phyloP scores from a whole-genome alignment of 1,140 invertebrate species.

The Zaprionus capensis region DNA sequence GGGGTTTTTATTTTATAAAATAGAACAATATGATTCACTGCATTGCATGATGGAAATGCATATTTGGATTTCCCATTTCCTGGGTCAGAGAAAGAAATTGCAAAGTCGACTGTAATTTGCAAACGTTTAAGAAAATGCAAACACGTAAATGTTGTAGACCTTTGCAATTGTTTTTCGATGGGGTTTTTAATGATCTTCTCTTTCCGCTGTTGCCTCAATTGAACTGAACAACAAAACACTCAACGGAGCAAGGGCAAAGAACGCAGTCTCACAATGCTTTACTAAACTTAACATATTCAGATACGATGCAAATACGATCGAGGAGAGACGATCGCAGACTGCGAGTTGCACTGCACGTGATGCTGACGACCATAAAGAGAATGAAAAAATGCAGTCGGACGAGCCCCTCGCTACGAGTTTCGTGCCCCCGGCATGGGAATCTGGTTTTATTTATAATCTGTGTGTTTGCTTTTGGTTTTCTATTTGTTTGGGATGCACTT shows the following conservation, averaged over 20 bases:
- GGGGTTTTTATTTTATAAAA: background rate
- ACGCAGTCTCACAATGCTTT: background rate
- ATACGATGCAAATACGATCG: background rate
- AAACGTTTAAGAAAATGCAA: background rate
- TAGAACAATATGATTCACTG: background rate
- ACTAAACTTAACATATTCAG: background rate
- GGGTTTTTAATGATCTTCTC: background rate
- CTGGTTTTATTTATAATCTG: slow-evolving; percentile 5
- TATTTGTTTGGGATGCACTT: background rate
- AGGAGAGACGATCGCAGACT: background rate
- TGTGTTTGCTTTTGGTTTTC: background rate
- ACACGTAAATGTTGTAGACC: background rate
- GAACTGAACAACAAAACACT: slow-evolving; percentile 1
- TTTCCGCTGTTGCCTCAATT: background rate
- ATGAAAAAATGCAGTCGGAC: background rate
- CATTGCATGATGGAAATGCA: background rate
- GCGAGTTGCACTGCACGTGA: background rate
- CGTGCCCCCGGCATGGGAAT: background rate
- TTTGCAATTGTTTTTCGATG: background rate
- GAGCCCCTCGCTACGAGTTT: background rate
- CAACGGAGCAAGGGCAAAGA: background rate
- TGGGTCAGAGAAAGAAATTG: background rate
- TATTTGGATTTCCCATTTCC: background rate
- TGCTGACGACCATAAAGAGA: background rate
- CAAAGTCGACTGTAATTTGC: background rate